Base-by-base conservation (phyloP, 2,888 invertebrate species). In the Drosophila anomalata region DNA sequence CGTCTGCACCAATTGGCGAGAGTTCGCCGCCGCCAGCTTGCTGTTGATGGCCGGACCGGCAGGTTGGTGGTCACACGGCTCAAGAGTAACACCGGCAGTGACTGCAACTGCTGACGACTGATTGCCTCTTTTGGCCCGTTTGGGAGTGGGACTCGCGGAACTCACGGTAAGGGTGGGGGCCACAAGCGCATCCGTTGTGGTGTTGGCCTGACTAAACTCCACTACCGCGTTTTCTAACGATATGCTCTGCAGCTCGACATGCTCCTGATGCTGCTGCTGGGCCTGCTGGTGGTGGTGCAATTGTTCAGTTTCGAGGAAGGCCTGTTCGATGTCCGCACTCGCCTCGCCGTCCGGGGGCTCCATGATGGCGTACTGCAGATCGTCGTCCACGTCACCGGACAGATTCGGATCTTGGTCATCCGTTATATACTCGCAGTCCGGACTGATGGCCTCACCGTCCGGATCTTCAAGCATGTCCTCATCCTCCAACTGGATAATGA, bases 401-500 rank as follows among this genome's bases (percentile, higher is more conserved):
- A 81, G 63, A 9, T 59, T 58, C 20, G 79, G 85, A 26, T 87
- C 82, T 31, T 78, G 78, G 0, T 89, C 82, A 54, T 87, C 84
- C 9, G 83, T 77, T 14, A 84, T 78, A 29, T 86, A 84, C 33
- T 84, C 84, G 26, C 88, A 84, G 7, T 89, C 83, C 9, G 79
- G 87, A 9, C 78, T 76, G 66, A 81, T 78, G 2, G 77, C 80
- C 39, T 80, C 80, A 4, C 22, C 61, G 29, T 88, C 90, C 1
- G 59, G 75, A 53, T 90, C 90, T 14, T 90, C 90, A 1, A 89
- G 76, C 78, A 90, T 76, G n/a, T 87, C 87, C 20, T 90, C 90
- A 11, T 89, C 90, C 31, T 90, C 89, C 55, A 90, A 78, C 41
- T 90, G 90, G 11, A 90, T 91, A 26, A 91, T 89, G 14, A 90